phyloP scores from a whole-genome alignment of 2,888 invertebrate species.

The Drosophila anomelani region DNA sequence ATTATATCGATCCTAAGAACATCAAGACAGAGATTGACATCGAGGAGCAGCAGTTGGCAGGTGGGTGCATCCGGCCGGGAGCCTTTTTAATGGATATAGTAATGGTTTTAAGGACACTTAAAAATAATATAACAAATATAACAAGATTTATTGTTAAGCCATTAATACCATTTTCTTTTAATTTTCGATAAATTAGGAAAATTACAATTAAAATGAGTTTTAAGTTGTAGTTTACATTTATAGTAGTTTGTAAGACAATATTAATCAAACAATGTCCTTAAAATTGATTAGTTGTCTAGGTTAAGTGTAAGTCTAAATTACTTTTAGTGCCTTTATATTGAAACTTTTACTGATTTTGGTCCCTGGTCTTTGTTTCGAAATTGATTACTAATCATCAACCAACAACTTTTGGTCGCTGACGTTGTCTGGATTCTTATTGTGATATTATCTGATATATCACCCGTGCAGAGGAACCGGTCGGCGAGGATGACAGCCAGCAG shows the following conservation, averaged over 20 bases:
- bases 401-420: conserved; percentile 44
- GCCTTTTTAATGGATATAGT: neutral
- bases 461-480: conserved; percentile 82
- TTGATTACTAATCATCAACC: conserved; percentile 43
- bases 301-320: neutral
- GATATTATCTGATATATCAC: conserved; percentile 29
- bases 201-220: neutral
- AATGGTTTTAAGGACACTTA: neutral
- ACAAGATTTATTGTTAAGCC: neutral
- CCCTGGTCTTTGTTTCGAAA: conserved; percentile 14
- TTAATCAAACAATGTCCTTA: neutral
- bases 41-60: conserved; percentile 76
- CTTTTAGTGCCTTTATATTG: neutral
- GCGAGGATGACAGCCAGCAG: conserved; percentile 89
- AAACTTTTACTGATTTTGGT: conserved; percentile 13
- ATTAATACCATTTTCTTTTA: neutral
- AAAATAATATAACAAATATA: neutral
- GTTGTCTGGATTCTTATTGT: conserved; percentile 58
- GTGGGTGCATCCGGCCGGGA: conserved; percentile 52
- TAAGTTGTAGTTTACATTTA: neutral
- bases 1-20: conserved; percentile 75
- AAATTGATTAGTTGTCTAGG: neutral
- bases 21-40: conserved; percentile 80
- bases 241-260: neutral
- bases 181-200: neutral